Percentiles rank a stretch among this genome's conserved stretches.
These are phyloP conservation scores for Tympanoctomys barrerae DNA, from an alignment of 2,797 vertebrate species.

Conservation along the genomic window DNA sequence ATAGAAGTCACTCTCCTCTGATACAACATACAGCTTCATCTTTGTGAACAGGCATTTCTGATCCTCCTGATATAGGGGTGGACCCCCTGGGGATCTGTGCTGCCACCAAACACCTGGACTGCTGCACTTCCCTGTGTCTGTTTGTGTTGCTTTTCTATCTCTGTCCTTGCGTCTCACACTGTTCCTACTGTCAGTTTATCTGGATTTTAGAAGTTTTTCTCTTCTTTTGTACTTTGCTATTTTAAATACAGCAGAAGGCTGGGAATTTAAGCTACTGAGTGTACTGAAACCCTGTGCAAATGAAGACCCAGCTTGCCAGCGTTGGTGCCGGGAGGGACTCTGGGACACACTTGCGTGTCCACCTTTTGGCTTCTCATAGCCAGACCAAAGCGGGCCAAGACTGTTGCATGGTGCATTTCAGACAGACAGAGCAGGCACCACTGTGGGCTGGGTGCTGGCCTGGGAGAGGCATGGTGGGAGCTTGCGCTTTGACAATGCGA, in stretches of 20 bases:
- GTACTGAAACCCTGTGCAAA: not conserved
- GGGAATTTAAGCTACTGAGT: not conserved
- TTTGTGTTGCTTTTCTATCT: not conserved
- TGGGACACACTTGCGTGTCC: not conserved
- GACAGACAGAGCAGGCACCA: not conserved
- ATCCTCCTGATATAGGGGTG: accelerated
- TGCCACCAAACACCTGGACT: not conserved
- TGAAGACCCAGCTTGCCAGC: not conserved
- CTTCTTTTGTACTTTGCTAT: not conserved
- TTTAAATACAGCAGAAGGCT: not conserved
- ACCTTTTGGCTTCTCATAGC: not conserved
- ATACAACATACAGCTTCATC: not conserved
- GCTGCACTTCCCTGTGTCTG: not conserved
- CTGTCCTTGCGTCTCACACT: not conserved
- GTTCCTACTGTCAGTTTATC: not conserved
- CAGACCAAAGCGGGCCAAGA: not conserved
- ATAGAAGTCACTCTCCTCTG: not conserved
- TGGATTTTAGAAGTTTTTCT: not conserved
- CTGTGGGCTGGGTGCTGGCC: not conserved
- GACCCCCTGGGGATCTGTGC: not conserved
- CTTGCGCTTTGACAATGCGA: not conserved
- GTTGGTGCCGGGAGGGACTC: not conserved
- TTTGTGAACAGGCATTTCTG: not conserved
- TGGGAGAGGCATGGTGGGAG: not conserved
- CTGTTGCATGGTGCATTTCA: not conserved